These are phyloP conservation scores for Phrynocephalus guinanensis DNA, from an alignment of 2,797 vertebrate genomes.

Conservation along the genomic window DNA sequence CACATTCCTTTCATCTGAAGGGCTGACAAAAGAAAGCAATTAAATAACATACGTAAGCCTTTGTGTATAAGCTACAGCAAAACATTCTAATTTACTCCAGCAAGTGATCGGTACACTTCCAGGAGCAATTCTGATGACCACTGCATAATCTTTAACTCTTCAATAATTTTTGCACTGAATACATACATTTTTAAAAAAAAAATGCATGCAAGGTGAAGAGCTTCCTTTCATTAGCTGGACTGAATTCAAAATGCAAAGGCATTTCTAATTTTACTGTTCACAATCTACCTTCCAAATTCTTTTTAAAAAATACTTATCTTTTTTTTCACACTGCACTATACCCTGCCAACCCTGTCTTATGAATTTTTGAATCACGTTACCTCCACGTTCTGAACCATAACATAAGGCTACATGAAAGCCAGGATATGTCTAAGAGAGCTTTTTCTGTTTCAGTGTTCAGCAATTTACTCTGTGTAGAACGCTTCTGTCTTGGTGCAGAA, in stretches of 20 bases:
- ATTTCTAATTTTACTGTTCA: not conserved
- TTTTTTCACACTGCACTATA: not conserved
- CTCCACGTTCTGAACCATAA: not conserved
- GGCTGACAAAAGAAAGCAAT: not conserved
- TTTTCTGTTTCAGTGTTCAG: not conserved
- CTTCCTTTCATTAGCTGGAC: not conserved
- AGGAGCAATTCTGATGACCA: not conserved
- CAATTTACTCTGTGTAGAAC: not conserved
- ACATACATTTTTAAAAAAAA: not conserved
- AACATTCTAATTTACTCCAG: not conserved
- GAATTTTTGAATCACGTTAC: not conserved
- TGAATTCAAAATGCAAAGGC: not conserved
- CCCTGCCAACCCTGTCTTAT: too few species aligned
- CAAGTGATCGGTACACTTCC: too few species aligned
- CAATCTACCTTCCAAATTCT: not conserved
- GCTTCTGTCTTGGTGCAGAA: not conserved
- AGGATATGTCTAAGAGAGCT: not conserved
- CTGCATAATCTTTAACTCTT: not conserved
- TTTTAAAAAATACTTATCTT: not conserved
- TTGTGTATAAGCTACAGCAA: not conserved
- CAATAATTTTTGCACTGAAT: not conserved
- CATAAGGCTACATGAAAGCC: not conserved
- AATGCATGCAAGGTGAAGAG: not conserved
- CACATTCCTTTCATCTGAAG: not conserved
- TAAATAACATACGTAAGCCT: not conserved